These are phyloP conservation scores for Strix uralensis DNA, from an alignment of 2,113 vertebrate species.

Conservation along the genomic window DNA sequence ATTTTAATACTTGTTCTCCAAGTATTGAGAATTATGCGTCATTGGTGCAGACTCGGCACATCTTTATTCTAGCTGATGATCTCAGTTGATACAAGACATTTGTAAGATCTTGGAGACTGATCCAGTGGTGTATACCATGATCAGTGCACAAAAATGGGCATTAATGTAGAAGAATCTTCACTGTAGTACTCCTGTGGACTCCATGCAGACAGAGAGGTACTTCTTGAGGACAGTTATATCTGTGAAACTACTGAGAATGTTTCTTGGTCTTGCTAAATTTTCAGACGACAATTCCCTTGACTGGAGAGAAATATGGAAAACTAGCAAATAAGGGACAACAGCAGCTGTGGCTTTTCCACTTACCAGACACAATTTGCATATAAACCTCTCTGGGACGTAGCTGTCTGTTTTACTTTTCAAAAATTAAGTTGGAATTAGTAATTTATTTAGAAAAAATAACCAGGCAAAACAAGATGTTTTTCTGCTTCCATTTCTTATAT, in stretches of 20 bases:
- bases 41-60: background rate
- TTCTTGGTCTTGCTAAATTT: background rate
- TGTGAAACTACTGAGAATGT: background rate
- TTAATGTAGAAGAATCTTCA: background rate
- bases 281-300: background rate
- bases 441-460: background rate
- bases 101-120: background rate
- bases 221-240: background rate
- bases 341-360: background rate
- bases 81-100: background rate
- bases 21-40: background rate
- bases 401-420: background rate
- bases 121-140: background rate
- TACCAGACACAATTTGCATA: accelerated
- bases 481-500: background rate
- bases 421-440: background rate
- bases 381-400: background rate
- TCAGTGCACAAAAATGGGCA: background rate
- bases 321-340: background rate
- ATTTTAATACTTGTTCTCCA: background rate
- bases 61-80: background rate
- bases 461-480: background rate
- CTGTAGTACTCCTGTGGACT: background rate
- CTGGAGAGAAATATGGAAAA: background rate
- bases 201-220: background rate